These are phyloP conservation scores for Pomacea canaliculata DNA, from an alignment of 2,888 invertebrate species.

Conservation along the genomic window DNA sequence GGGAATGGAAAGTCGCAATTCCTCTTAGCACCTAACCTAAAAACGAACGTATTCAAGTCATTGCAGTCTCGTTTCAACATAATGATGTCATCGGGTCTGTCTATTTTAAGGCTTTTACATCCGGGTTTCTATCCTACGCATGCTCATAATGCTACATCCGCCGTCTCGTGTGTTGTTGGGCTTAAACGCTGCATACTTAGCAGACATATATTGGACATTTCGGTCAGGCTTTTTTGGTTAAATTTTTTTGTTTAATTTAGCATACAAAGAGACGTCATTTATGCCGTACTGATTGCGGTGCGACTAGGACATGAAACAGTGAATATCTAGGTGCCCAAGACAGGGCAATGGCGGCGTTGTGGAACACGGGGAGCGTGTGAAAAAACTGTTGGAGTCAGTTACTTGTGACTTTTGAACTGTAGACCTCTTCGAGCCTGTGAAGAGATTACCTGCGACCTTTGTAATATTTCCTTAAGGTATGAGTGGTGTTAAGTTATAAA, in stretches of 20 bases:
- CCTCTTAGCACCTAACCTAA: no score
- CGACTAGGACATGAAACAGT: neutral
- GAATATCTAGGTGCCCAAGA: neutral
- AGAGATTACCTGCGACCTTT: no score
- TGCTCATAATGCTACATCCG: constrained; percentile 38
- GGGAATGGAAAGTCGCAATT: no score
- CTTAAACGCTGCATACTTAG: constrained; percentile 29
- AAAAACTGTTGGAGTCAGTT: constrained; percentile 11
- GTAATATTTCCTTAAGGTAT: no score
- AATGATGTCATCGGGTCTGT: constrained; percentile 37
- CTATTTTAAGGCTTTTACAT: constrained; percentile 37
- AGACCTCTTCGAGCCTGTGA: neutral
- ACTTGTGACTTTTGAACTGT: constrained; percentile 1
- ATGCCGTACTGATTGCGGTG: neutral
- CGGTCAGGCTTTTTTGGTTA: no score
- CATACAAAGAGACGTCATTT: neutral
- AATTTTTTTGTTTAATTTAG: neutral
- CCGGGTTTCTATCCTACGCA: constrained; percentile 37
- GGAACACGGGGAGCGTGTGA: constrained; percentile 7
- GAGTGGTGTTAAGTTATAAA: no score
- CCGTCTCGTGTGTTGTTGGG: constrained; percentile 40
- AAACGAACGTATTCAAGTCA: no score
- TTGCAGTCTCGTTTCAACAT: neutral
- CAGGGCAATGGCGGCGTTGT: constrained; percentile 22
- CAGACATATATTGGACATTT: constrained; percentile 1